Evolutionary conservation across 2,888 invertebrate genomes (phyloP).

Genomic region (Lomographa bimaculata): DNA sequence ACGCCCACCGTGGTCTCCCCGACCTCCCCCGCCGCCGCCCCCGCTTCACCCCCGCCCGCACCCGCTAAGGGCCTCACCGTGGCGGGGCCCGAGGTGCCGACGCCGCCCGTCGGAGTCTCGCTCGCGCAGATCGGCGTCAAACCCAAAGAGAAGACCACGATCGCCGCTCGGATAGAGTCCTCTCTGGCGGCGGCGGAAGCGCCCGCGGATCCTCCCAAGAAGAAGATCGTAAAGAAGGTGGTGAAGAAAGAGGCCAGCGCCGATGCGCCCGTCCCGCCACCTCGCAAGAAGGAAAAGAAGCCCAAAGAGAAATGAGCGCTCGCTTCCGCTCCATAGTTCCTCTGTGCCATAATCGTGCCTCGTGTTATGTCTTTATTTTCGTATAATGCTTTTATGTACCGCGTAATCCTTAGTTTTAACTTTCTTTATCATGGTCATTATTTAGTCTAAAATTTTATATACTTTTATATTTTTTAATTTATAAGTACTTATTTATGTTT

Average conservation of each 20-base stretch:
- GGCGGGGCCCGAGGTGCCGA: conserved; percentile 68
- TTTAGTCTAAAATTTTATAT: conserved; percentile 55
- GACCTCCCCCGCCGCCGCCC: conserved; percentile 49
- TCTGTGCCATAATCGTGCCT: conserved; percentile 76
- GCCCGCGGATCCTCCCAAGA: conserved; percentile 58
- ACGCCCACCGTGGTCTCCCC: conserved; percentile 56
- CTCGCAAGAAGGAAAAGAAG: conserved; percentile 82
- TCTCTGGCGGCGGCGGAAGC: conserved; percentile 51
- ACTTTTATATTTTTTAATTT: conserved; percentile 55
- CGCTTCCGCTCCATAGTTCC: conserved; percentile 63
- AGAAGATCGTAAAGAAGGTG: conserved; percentile 75
- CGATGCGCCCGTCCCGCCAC: conserved; percentile 79
- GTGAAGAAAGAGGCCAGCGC: conserved; percentile 75
- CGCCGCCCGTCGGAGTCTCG: conserved; percentile 79
- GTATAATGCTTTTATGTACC: conserved; percentile 70
- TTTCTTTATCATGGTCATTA: conserved; percentile 55
- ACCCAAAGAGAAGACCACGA: conserved; percentile 60
- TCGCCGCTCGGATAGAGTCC: conserved; percentile 69
- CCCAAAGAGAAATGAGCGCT: conserved; percentile 78
- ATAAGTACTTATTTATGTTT: conserved; percentile 43
- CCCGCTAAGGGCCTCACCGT: conserved; percentile 55
- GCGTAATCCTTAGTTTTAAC: conserved; percentile 65
- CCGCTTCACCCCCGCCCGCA: conserved; percentile 40
- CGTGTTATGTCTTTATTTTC: conserved; percentile 64
- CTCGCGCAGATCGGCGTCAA: conserved; percentile 78